Conservation (phyloP, 2,113 vertebrate genomes). For the Spheniscus mendiculus region DNA sequence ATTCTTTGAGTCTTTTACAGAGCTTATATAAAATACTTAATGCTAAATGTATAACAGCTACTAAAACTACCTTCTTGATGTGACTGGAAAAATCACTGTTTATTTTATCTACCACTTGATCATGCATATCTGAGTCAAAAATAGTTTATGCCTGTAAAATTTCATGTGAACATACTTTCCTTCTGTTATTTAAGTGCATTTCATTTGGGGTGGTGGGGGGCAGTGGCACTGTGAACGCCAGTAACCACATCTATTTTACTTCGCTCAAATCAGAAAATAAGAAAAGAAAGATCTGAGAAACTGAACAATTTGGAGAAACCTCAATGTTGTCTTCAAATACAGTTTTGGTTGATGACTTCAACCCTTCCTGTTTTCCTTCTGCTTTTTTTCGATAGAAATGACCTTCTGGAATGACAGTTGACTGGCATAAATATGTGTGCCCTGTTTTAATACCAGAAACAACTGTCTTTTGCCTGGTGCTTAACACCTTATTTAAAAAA, state of each 20-base stretch:
- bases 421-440: fast-evolving
- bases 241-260: neutral
- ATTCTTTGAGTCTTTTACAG: neutral
- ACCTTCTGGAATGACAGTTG: neutral
- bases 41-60: neutral
- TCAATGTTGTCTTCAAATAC: neutral
- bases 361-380: neutral
- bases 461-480: neutral
- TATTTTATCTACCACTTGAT: neutral
- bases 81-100: neutral
- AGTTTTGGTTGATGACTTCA: neutral
- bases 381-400: fast-evolving
- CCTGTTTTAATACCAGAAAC: neutral
- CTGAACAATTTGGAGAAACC: neutral
- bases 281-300: neutral
- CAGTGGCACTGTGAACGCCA: neutral
- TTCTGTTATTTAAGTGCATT: neutral
- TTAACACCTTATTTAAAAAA: neutral
- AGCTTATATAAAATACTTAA: neutral
- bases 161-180: neutral
- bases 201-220: neutral
- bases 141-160: neutral
- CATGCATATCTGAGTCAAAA: neutral
- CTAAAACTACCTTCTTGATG: neutral
- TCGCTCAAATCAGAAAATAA: neutral